These are phyloP conservation scores for Pterois miles DNA, from an alignment of 2,797 vertebrate genomes.

Conservation along the genomic window DNA sequence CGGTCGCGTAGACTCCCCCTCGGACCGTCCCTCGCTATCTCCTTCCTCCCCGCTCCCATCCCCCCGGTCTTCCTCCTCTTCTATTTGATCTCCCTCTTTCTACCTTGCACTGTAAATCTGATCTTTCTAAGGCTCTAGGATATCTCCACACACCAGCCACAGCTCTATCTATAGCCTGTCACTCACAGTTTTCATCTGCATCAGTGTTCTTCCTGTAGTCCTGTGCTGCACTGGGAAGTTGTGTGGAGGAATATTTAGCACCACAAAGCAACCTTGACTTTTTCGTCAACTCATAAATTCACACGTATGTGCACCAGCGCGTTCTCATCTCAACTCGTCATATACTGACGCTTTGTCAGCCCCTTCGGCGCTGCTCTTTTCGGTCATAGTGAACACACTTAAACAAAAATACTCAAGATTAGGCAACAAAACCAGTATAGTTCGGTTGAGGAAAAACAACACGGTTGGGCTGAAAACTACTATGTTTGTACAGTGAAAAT, in stretches of 20 bases:
- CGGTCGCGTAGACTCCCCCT: slow-evolving; percentile 35
- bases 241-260: slow-evolving; percentile 65
- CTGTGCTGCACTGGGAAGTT: slow-evolving; percentile 27
- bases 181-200: slow-evolving; percentile 49
- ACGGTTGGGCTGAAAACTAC: too few relatives aligned
- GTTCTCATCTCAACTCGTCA: too few relatives aligned
- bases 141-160: slow-evolving; percentile 59
- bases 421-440: too few relatives aligned
- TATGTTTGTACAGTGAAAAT: too few relatives aligned
- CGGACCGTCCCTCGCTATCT: slow-evolving; percentile 33
- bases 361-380: too few relatives aligned
- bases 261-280: slow-evolving; percentile 62
- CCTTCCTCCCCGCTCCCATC: slow-evolving; percentile 7
- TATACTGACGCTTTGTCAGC: too few relatives aligned
- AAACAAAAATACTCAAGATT: too few relatives aligned
- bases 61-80: slow-evolving; percentile 29
- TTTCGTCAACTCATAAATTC: slow-evolving; percentile 38
- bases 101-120: slow-evolving; percentile 54
- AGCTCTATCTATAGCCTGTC: slow-evolving; percentile 54
- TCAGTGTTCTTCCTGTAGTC: slow-evolving; percentile 32
- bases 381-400: too few relatives aligned
- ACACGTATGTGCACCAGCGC: slow-evolving; percentile 25
- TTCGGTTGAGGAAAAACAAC: too few relatives aligned
- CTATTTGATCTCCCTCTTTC: slow-evolving; percentile 54
- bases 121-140: slow-evolving; percentile 60